Percentiles rank a stretch among this genome's conserved stretches.
Conservation (phyloP, 2,797 vertebrate species). For the Argentina silus region DNA sequence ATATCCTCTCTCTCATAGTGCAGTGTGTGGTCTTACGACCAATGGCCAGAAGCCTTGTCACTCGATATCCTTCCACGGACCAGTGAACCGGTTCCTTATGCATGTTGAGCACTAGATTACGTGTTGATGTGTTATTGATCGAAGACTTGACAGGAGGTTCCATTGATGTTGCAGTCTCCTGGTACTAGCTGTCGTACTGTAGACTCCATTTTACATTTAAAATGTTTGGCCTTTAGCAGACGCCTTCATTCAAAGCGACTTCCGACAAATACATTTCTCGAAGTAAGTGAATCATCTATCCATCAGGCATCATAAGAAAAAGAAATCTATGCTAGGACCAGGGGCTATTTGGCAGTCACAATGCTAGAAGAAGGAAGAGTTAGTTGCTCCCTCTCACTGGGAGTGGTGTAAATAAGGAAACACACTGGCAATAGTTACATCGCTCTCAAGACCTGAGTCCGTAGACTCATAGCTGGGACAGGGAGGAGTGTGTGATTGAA, state of each 20-base stretch:
- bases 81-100: conserved; percentile 44
- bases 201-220: too few relatives aligned
- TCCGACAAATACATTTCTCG: too few relatives aligned
- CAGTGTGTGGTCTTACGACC: neutral
- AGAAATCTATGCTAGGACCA: too few relatives aligned
- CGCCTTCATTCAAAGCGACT: too few relatives aligned
- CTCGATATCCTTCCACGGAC: conserved; percentile 40
- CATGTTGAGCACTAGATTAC: conserved; percentile 59
- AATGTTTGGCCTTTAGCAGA: too few relatives aligned
- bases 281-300: too few relatives aligned
- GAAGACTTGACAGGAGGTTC: conserved; percentile 29
- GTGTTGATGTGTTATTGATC: conserved; percentile 60
- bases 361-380: conserved; percentile 32
- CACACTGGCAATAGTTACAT: conserved; percentile 19
- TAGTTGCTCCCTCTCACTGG: conserved; percentile 18
- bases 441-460: conserved; percentile 10
- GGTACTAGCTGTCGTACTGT: too few relatives aligned
- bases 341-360: too few relatives aligned
- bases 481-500: neutral
- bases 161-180: conserved; percentile 52
- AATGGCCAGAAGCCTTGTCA: conserved; percentile 31
- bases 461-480: neutral
- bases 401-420: conserved; percentile 27
- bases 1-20: neutral
- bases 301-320: too few relatives aligned